Conservation (phyloP, 2,797 vertebrate genomes). For the Epinephelus awoara region DNA sequence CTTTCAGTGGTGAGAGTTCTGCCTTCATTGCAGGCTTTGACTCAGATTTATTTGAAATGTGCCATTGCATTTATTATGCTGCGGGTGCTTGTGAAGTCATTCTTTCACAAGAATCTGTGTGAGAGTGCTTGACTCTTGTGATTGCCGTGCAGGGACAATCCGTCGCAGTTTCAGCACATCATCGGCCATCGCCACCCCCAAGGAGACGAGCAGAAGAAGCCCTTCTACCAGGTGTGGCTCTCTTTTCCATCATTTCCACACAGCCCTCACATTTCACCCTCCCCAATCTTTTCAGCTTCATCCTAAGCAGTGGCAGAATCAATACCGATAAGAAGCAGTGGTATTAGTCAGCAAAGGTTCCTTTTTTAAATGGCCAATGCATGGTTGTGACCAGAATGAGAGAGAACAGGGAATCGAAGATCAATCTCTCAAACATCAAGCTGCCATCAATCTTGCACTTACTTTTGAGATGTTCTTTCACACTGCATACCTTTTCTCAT, state of each 20-base stretch:
- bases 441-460: slow-evolving; percentile 53
- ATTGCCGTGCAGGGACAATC: slow-evolving; percentile 86
- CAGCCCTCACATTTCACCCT: slow-evolving; percentile 37
- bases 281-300: slow-evolving; percentile 39
- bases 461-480: slow-evolving; percentile 43
- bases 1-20: slow-evolving; percentile 88
- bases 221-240: slow-evolving; percentile 88
- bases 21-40: slow-evolving; percentile 3
- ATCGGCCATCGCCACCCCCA: slow-evolving; percentile 88
- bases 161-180: slow-evolving; percentile 94
- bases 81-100: slow-evolving; percentile 12
- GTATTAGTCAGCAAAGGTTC: slow-evolving; percentile 72
- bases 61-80: slow-evolving; percentile 28
- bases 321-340: slow-evolving; percentile 66
- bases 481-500: slow-evolving; percentile 46
- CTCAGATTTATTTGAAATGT: slow-evolving; percentile 23
- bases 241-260: slow-evolving; percentile 6
- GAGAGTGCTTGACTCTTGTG: slow-evolving; percentile 44
- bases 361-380: slow-evolving; percentile 60
- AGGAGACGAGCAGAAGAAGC: slow-evolving; percentile 89
- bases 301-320: slow-evolving; percentile 61
- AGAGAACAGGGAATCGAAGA: slow-evolving; percentile 46
- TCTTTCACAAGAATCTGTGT: slow-evolving; percentile 11
- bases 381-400: slow-evolving; percentile 73
- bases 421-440: slow-evolving; percentile 59